Evolutionary conservation across 2,113 vertebrate species (phyloP).

Genomic region (Thamnaconus septentrionalis): DNA sequence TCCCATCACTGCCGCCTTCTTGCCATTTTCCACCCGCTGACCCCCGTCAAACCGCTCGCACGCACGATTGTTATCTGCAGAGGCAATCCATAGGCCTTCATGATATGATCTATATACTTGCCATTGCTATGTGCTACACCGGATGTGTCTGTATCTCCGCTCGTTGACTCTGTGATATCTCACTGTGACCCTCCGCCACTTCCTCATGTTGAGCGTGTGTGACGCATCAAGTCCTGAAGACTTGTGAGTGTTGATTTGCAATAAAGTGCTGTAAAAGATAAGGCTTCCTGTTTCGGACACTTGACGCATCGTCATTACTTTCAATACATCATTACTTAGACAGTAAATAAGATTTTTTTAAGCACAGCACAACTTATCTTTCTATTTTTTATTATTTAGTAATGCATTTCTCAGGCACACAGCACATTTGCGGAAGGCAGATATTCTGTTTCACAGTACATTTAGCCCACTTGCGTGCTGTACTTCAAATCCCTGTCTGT

Average conservation of each 20-base stretch:
- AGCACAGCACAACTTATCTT: too few species aligned
- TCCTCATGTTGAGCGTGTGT: not conserved
- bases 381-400: too few species aligned
- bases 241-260: constrained; percentile 63
- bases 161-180: constrained; percentile 48
- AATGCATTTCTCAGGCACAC: too few species aligned
- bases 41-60: constrained; percentile 5
- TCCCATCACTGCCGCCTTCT: too few species aligned
- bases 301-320: not conserved
- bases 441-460: too few species aligned
- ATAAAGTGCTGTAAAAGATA: constrained; percentile 46
- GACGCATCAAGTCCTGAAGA: constrained; percentile 57
- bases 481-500: too few species aligned
- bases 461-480: too few species aligned
- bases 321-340: too few species aligned
- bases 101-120: constrained; percentile 2
- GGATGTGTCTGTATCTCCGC: not conserved
- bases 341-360: too few species aligned
- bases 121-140: constrained; percentile 1
- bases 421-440: too few species aligned
- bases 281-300: not conserved
- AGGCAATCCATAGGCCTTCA: constrained; percentile 1
- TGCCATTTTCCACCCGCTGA: not conserved
- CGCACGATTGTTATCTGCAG: too few species aligned
- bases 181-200: constrained; percentile 36